Evolutionary conservation across 2,113 vertebrate species (phyloP).

Genomic region (Lophius piscatorius): DNA sequence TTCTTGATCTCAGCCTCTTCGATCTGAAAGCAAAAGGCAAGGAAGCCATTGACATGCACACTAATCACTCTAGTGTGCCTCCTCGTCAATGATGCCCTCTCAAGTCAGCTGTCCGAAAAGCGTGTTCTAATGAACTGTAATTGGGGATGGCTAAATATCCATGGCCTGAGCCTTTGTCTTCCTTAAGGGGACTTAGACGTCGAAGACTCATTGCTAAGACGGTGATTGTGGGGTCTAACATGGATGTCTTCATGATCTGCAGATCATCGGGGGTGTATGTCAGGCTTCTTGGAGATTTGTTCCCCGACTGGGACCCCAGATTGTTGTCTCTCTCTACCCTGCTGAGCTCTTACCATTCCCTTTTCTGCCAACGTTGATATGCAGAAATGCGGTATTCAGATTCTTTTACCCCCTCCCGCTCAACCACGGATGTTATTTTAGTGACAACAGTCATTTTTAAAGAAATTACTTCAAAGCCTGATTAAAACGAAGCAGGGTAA

Average conservation of each 20-base stretch:
- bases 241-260: constrained; percentile 26
- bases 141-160: constrained; percentile 72
- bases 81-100: constrained; percentile 66
- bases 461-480: constrained; percentile 69
- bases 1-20: constrained; percentile 50
- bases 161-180: constrained; percentile 60
- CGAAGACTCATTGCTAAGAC: constrained; percentile 52
- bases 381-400: constrained; percentile 23
- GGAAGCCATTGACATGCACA: constrained; percentile 50
- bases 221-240: constrained; percentile 50
- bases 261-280: constrained; percentile 9
- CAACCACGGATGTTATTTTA: constrained; percentile 52
- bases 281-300: constrained; percentile 21
- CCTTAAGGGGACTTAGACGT: constrained; percentile 57
- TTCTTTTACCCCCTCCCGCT: not conserved
- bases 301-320: constrained; percentile 14
- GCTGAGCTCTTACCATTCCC: constrained; percentile 2
- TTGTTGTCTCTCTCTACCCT: constrained; percentile 19
- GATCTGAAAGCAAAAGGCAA: constrained; percentile 59
- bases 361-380: constrained; percentile 16
- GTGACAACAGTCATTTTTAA: constrained; percentile 70
- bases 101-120: constrained; percentile 69
- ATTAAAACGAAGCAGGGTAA: constrained; percentile 67
- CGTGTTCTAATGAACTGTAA: constrained; percentile 78
- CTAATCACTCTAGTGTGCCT: constrained; percentile 57